Base-by-base conservation (phyloP, 2,113 vertebrate species). In the Regulus satrapa region DNA sequence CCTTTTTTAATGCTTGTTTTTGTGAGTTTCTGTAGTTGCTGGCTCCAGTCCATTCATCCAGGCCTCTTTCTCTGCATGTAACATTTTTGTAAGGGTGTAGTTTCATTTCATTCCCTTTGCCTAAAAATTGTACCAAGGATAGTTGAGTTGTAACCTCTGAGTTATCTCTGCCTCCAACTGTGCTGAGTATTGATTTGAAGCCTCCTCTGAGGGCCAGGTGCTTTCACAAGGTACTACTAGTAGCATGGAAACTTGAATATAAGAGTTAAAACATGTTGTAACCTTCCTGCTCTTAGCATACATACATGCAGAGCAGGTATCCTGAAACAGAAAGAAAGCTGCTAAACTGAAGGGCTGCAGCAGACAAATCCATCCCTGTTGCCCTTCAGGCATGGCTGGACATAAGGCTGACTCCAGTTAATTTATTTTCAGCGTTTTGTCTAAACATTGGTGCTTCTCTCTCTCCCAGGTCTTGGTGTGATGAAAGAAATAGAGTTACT, bases 171-270 rank as follows among this genome's bases (percentile, higher is more conserved):
- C 48, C 40, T 67, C 54, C 58, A 43, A 40, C 55, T 43, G 11
- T 61, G 59, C 81, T 89, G 59, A 34, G 40, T 9, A 20, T 2
- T 66, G 45, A 28, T 69, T 31, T 59, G 51, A 48, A 21, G 46
- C 32, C 21, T 48, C n/a, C 12, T 69, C 45, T 77, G 55, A 62
- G 55, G 32, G 32, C 55, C 54, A 61, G 41, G 63, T 63, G 41
- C 45, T 69, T 28, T 89, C 63, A 7, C 0, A 0, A 74, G 41
- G 41, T 14, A 38, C 38, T 51, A 6, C 41, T 43, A n/a, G 20
- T n/a, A 28, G 62, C 8, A 5, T 36, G 77, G 36, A 15, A 40
- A 68, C 52, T 32, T 55, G 43, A 43, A 38, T 24, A 1, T 3
- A 46, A 32, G 51, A 51, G 24, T 69, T 68, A 46, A 68, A 86